Conservation (phyloP, 2,888 invertebrate genomes). For the Metopia argyrocephala region DNA sequence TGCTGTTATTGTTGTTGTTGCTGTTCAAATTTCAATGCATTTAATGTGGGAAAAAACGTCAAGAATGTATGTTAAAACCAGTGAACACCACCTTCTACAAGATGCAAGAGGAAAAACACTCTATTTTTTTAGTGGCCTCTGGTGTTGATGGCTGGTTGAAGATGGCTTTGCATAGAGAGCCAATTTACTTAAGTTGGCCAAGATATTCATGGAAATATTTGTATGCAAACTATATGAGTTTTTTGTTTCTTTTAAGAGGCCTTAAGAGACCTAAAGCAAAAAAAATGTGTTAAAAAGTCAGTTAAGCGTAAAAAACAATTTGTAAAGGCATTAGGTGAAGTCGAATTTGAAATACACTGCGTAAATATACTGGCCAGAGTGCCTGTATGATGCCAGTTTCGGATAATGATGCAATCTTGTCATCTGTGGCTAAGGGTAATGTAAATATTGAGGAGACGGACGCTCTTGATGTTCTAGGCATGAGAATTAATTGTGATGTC, state of each 20-base stretch:
- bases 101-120: neutral
- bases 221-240: conserved; percentile 51
- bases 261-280: conserved; percentile 10
- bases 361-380: no score
- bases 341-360: neutral
- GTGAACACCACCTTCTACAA: conserved; percentile 36
- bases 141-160: neutral
- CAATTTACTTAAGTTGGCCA: neutral
- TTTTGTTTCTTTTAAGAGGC: conserved; percentile 9
- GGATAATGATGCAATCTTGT: no score
- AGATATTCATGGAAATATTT: conserved; percentile 27
- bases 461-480: no score
- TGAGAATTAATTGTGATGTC: no score
- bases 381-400: no score
- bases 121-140: neutral
- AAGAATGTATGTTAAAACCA: conserved; percentile 71
- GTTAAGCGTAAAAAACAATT: conserved; percentile 32
- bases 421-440: no score
- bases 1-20: neutral
- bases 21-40: conserved; percentile 30
- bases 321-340: neutral
- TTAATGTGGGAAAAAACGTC: conserved; percentile 76
- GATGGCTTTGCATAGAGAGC: neutral
- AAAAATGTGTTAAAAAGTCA: conserved; percentile 30
- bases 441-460: no score